Base-by-base conservation (phyloP, 2,888 invertebrate genomes). In the Eilema sororculum region DNA sequence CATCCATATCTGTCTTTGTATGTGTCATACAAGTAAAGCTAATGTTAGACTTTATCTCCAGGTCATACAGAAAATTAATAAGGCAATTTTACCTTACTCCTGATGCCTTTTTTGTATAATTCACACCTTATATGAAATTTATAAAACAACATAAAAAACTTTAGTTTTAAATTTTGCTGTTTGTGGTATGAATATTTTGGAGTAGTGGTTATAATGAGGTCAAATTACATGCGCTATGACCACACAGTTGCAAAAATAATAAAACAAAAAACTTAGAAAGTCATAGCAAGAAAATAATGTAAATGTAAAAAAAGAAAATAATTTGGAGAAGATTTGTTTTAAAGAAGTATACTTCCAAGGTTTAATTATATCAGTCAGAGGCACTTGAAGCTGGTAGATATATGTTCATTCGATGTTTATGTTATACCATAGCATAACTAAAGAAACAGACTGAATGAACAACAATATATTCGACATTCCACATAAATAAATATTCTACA, bases 221-320 rank as follows among this genome's bases (percentile, higher is more conserved):
- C 25, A 24, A 58, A 58, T 58, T 52, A 52, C 52, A 52, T 52
- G 52, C n/a, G n/a, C 52, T 52, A 52, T 52, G 52, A 9, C 52
- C 52, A n/a, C 52, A 52, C 52, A 52, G n/a, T 52, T n/a, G n/a
- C 6, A 52, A 52, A 52, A 52, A 3, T 46, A 46, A 46, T n/a
- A 52, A 46, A 46, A 46, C 20, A 52, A 52, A 52, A 20, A 52
- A 46, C 46, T 46, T 20, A 46, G 52, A 52, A 52, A 52, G 52
- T n/a, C 8, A 46, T 46, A 46, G 46, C 46, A 46, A 46, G 46
- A 20, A 46, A 46, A 20, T 20, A 46, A 46, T 52, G 2, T n/a
- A 37, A 37, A 12, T 37, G 33, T 1, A 37, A 37, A 37, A 37
- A 37, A 52, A 52, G 9, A n/a, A n/a, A 46, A 46, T 20, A 46